Evolutionary conservation across 2,888 invertebrate species (phyloP).

Genomic region (Aricia artaxerxes): DNA sequence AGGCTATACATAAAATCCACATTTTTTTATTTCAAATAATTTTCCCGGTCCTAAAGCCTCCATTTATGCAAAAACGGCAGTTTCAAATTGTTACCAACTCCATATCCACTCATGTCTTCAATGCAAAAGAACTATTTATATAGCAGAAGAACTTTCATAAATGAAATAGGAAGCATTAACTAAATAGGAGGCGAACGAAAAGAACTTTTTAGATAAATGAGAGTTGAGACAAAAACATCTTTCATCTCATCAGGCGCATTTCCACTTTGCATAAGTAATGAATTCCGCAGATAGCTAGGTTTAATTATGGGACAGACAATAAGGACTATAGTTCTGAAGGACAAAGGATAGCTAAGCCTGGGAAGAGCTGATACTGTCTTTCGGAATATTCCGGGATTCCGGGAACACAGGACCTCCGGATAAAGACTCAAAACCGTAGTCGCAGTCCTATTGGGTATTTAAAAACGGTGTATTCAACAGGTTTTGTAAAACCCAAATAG

Average conservation of each 20-base stretch:
- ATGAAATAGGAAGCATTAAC: slow-evolving; percentile 1
- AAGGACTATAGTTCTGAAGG: slow-evolving; percentile 33
- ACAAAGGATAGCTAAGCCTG: slow-evolving; percentile 37
- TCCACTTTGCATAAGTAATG: slow-evolving; percentile 33
- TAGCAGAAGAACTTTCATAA: neutral
- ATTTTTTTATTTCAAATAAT: too few species aligned
- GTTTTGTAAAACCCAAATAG: neutral
- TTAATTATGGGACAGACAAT: slow-evolving; percentile 42
- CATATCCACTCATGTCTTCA: too few species aligned
- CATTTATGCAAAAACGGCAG: too few species aligned
- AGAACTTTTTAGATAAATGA: slow-evolving; percentile 29
- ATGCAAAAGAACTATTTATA: neutral
- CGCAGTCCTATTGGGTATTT: neutral
- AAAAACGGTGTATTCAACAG: neutral
- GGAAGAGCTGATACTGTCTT: slow-evolving; percentile 29
- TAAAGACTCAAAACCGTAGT: neutral
- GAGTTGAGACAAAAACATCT: slow-evolving; percentile 29
- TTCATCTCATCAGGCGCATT: slow-evolving; percentile 22
- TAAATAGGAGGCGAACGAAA: slow-evolving; percentile 22
- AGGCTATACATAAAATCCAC: too few species aligned
- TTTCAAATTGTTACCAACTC: too few species aligned
- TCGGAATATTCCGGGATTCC: slow-evolving; percentile 22
- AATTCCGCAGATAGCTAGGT: slow-evolving; percentile 35
- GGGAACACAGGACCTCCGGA: neutral
- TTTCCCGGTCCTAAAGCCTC: too few species aligned